Conservation (phyloP, 2,113 vertebrate genomes). For the Formicarius rufipectus region DNA sequence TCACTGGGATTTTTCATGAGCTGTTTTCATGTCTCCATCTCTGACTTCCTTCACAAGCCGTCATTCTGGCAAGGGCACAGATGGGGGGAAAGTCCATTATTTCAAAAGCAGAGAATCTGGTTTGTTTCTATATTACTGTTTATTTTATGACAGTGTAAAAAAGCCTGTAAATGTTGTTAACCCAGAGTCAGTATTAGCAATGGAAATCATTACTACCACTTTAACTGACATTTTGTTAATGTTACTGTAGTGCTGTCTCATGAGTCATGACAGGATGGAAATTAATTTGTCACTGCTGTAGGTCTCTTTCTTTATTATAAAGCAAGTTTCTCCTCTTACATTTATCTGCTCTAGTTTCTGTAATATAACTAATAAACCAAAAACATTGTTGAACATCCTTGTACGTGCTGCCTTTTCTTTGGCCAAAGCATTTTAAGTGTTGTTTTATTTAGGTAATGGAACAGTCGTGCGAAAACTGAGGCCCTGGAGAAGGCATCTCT, state of each 20-base stretch:
- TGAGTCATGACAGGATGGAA: constrained; percentile 61
- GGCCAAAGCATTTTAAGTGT: not conserved
- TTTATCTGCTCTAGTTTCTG: not conserved
- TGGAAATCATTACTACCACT: constrained; percentile 47
- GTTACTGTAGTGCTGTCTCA: not conserved
- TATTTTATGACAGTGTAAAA: constrained; percentile 43
- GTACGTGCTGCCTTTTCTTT: not conserved
- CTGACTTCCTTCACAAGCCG: not conserved
- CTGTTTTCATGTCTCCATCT: not conserved
- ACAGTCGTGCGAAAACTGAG: not conserved
- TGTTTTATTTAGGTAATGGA: constrained; percentile 7
- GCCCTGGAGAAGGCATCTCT: not conserved
- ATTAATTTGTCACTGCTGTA: constrained; percentile 63
- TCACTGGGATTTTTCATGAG: not conserved
- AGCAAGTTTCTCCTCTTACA: constrained; percentile 6
- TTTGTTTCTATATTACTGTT: constrained; percentile 43
- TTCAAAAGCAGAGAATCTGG: not conserved
- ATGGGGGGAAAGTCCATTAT: not conserved
- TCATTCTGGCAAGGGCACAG: not conserved
- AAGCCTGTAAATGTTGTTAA: constrained; percentile 35
- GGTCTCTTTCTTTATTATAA: constrained; percentile 53
- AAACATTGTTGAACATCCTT: not conserved
- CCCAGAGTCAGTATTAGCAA: constrained; percentile 32
- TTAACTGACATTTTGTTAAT: constrained; percentile 35
- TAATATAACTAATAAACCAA: constrained; percentile 33